These are phyloP conservation scores for Spatula clypeata DNA, from an alignment of 2,797 vertebrate genomes.

Conservation along the genomic window DNA sequence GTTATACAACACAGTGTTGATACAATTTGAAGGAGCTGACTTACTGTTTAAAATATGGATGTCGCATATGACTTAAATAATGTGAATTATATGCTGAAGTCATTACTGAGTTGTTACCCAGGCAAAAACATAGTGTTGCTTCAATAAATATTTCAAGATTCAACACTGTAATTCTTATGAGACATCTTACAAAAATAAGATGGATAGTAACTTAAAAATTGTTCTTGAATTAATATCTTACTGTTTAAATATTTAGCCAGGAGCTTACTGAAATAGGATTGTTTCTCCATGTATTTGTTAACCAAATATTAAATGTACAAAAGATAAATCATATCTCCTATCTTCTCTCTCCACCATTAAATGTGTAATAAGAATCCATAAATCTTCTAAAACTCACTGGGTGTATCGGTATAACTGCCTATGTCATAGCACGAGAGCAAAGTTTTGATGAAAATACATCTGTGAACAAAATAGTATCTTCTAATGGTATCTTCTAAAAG, in stretches of 20 bases:
- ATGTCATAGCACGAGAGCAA: neutral
- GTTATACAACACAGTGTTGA: conserved; percentile 71
- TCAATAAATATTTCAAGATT: conserved; percentile 65
- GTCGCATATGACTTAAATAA: conserved; percentile 66
- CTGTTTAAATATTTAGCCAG: conserved; percentile 54
- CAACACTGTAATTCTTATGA: conserved; percentile 25
- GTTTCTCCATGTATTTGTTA: conserved; percentile 10
- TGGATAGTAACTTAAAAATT: conserved; percentile 22
- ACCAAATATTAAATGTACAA: neutral
- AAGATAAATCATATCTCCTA: neutral
- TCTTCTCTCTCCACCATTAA: neutral
- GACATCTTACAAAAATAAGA: conserved; percentile 43
- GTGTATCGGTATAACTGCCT: neutral
- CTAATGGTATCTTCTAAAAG: neutral
- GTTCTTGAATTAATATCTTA: conserved; percentile 25
- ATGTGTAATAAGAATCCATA: neutral
- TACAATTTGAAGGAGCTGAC: conserved; percentile 60
- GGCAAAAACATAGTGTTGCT: conserved; percentile 52
- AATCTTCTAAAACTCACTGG: neutral
- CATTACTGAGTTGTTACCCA: conserved; percentile 57
- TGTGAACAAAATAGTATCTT: neutral
- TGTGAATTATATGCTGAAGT: conserved; percentile 65
- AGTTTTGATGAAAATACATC: neutral
- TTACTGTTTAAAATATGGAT: conserved; percentile 67
- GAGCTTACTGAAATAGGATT: neutral